Percentiles rank a stretch among this genome's conserved stretches.
Evolutionary conservation across 2,113 vertebrate species (phyloP).

Genomic region (Eudorcas thomsonii): DNA sequence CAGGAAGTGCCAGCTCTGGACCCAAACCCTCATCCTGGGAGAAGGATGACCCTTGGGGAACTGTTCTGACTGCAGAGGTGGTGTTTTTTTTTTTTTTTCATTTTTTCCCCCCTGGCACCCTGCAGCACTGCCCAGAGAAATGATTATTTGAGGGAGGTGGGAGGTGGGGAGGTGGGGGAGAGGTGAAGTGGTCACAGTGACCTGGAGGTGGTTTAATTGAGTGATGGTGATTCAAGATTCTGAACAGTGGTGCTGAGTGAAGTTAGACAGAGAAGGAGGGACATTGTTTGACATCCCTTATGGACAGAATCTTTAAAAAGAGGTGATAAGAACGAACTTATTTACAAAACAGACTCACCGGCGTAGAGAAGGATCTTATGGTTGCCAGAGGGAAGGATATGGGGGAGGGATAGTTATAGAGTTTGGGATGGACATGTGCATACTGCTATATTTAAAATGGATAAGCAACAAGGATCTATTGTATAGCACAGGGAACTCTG

Average conservation of each 20-base stretch:
- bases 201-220: background rate
- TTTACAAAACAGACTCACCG: background rate
- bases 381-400: background rate
- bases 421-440: background rate
- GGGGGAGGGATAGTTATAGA: background rate
- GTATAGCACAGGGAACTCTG: background rate
- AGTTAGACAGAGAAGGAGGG: background rate
- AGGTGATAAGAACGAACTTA: background rate
- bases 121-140: background rate
- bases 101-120: background rate
- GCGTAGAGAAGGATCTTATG: background rate
- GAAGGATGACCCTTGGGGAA: background rate
- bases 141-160: accelerated
- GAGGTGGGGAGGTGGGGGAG: background rate
- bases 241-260: background rate
- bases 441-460: background rate
- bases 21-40: background rate
- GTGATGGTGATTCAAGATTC: background rate
- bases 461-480: background rate
- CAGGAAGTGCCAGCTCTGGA: accelerated
- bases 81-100: accelerated
- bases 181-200: background rate
- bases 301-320: background rate
- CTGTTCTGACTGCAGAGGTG: background rate
- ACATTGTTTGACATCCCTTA: background rate